A percentile compares a stretch with the other conserved stretches of the same genome.
Conservation (phyloP, 2,113 vertebrate species). For the Chelonoidis abingdonii region DNA sequence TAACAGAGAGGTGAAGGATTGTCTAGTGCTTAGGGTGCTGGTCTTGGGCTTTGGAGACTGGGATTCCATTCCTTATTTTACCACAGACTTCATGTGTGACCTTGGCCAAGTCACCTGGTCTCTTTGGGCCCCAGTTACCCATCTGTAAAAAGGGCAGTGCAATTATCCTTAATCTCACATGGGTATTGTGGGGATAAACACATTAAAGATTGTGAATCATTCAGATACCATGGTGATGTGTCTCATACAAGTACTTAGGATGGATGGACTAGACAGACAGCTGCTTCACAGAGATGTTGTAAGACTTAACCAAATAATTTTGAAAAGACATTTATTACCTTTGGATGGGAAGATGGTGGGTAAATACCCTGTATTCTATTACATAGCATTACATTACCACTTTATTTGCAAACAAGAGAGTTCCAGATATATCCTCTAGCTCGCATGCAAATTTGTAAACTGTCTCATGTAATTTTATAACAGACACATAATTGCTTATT, state of each 20-base stretch:
- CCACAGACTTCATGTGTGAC: neutral
- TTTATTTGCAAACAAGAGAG: neutral
- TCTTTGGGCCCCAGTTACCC: neutral
- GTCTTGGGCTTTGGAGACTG: too few relatives aligned
- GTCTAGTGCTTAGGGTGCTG: too few relatives aligned
- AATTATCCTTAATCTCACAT: too few relatives aligned
- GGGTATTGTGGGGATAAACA: neutral
- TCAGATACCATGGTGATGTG: neutral
- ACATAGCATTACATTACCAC: neutral
- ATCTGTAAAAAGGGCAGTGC: neutral
- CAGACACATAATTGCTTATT: neutral
- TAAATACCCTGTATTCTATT: too few relatives aligned
- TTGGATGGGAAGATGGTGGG: neutral
- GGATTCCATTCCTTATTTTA: neutral
- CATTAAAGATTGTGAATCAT: neutral
- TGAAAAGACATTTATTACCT: neutral
- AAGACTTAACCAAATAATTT: neutral
- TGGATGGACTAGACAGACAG: neutral
- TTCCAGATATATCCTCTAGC: neutral
- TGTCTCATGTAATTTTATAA: too few relatives aligned
- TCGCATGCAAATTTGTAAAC: neutral
- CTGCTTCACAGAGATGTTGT: neutral
- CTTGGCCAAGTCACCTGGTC: neutral
- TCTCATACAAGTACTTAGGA: neutral
- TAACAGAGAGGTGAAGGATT: neutral